Evolutionary conservation across 2,113 vertebrate genomes (phyloP), one percentile per base, ranked within the genome.

Genomic region (Protomyctophum bolini): DNA sequence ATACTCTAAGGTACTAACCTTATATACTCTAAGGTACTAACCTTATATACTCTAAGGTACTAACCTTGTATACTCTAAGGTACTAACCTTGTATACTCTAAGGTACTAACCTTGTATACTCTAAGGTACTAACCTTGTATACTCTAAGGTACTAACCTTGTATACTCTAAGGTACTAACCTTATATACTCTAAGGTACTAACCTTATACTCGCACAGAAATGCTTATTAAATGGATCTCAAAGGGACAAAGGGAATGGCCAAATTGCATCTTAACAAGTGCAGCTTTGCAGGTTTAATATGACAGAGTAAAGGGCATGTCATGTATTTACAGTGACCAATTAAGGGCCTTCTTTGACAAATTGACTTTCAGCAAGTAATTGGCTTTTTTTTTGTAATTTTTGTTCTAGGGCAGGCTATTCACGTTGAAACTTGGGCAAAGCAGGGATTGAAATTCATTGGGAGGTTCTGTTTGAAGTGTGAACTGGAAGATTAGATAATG

Each of bases 211-310:
- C n/a, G 1, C 10, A 0, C 12, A 49, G 48, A 84, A 15, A 49
- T 66, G 62, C 74, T 54, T 70, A 72, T 81, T 77, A 79, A 70
- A 75, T 12, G 60, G 63, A 83, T 80, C 74, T 77, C 12, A 58
- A 15, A 14, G 5, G 21, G 66, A 80, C 74, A 71, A 29, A 64
- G 66, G 68, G 60, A 72, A 15, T 49, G 6, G 55, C 61, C 51
- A 76, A 89, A 83, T 79, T 2, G 67, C 62, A 70, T 75, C 49
- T 47, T 66, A 65, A 76, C 59, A 79, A 87, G 80, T 73, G 66
- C 70, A 68, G 61, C 52, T n/a, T n/a, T n/a, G n/a, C n/a, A n/a
- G 61, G 54, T 77, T 79, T 79, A 54, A 78, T 67, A 69, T 71
- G 49, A 51, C 21, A 71, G 33, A 54, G 66, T 56, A 75, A 79